Conservation (phyloP, 1,140 invertebrate genomes). For the Druon quercuslanigerum region DNA sequence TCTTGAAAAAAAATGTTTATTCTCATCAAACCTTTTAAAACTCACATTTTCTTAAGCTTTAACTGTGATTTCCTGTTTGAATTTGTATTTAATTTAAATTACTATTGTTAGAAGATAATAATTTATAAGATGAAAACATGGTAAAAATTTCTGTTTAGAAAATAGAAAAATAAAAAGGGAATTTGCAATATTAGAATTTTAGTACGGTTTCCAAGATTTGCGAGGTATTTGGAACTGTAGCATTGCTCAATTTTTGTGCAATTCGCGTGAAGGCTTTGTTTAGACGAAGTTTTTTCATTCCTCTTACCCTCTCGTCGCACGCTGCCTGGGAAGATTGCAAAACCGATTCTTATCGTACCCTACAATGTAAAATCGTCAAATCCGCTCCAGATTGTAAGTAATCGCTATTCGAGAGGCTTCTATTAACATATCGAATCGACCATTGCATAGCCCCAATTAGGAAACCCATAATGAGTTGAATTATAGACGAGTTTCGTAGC, state of each 20-base stretch:
- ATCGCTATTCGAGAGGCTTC: neutral
- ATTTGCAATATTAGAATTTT: neutral
- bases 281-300: slow-evolving; percentile 43
- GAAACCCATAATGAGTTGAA: slow-evolving; percentile 13
- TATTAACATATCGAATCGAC: slow-evolving; percentile 18
- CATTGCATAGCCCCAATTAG: slow-evolving; percentile 15
- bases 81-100: too few relatives aligned
- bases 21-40: too few relatives aligned
- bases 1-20: too few relatives aligned
- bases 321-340: slow-evolving; percentile 69
- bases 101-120: too few relatives aligned
- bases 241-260: slow-evolving; percentile 52
- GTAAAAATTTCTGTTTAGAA: too few relatives aligned
- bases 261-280: slow-evolving; percentile 52
- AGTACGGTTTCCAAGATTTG: slow-evolving; percentile 45
- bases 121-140: too few relatives aligned
- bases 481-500: slow-evolving; percentile 19
- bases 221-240: slow-evolving; percentile 51
- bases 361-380: slow-evolving; percentile 65
- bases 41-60: too few relatives aligned
- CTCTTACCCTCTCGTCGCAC: slow-evolving; percentile 5
- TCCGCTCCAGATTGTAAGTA: slow-evolving; percentile 53
- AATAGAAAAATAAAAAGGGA: neutral
- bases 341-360: slow-evolving; percentile 65
- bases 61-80: too few relatives aligned